Conservation (phyloP, 2,797 vertebrate genomes). For the Protosalanx chinensis region DNA sequence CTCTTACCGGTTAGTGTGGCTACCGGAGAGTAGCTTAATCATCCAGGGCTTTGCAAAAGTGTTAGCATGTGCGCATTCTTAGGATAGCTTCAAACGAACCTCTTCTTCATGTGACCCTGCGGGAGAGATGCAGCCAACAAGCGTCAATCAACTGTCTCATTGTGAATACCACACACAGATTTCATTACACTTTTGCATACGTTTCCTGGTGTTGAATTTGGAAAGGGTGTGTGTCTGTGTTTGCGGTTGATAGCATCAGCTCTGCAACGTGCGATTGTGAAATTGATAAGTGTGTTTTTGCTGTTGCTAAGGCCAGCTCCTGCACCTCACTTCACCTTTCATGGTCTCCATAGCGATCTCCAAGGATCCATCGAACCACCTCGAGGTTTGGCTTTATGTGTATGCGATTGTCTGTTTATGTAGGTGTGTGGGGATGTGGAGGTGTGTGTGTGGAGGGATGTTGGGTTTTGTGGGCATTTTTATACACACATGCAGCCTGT, state of each 20-base stretch:
- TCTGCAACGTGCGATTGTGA: not conserved
- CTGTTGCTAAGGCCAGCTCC: constrained; percentile 3
- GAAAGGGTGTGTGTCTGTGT: not conserved
- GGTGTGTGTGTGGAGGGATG: no score
- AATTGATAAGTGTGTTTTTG: constrained; percentile 8
- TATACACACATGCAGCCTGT: not conserved
- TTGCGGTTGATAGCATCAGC: constrained; percentile 11
- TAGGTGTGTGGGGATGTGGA: no score
- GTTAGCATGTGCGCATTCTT: constrained; percentile 22
- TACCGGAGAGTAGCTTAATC: not conserved
- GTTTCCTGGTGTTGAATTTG: not conserved
- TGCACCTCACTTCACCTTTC: not conserved
- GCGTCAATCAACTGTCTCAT: not conserved
- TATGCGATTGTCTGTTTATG: no score
- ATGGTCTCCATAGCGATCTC: not conserved
- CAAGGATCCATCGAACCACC: not conserved
- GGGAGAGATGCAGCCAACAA: not conserved
- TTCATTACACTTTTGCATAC: not conserved
- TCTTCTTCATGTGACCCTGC: not conserved
- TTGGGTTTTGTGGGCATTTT: no score
- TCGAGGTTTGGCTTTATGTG: not conserved
- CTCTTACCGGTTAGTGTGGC: not conserved
- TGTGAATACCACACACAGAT: not conserved
- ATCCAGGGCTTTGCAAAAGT: constrained; percentile 17
- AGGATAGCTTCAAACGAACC: constrained; percentile 1